Evolutionary conservation across 2,113 vertebrate species (phyloP), one percentile per base, ranked within the genome.

Genomic region (Sylvilagus bachmani): DNA sequence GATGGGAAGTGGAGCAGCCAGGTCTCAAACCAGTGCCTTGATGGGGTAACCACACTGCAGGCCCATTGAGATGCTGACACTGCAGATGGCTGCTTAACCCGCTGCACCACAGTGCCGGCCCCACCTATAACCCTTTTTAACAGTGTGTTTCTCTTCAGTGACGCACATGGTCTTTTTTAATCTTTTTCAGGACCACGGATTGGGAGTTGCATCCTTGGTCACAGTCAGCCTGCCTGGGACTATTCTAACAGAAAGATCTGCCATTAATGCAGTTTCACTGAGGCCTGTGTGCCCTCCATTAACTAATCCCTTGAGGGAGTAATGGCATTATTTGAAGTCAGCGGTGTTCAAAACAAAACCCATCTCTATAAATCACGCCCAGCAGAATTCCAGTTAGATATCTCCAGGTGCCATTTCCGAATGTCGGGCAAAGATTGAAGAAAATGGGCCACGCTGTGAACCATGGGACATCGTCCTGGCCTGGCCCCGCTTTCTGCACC

Each of bases 111-210:
- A 17, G 13, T 17, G 55, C 55, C 5, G 55, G 55, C 13, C 55
- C 55, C 55, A 58, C 44, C 44, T 44, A 58, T 12, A 58, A 58
- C 55, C 55, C 17, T 58, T 58, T 5, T 58, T 58, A 58, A 58
- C n/a, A 25, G 6, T 36, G 44, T 31, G 27, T 69, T 89, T 84
- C 71, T 75, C 24, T 69, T 62, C n/a, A 83, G n/a, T 61, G 78
- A 74, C 49, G 53, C n/a, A 22, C 24, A 29, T 64, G 29, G 85
- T 89, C 31, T 17, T 87, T 90, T 94, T 62, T 53, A 86, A 87
- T 79, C 89, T 86, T 94, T 55, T 74, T 74, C 64, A 36, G 82
- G 44, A 36, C 24, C 21, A 29, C 10, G 17, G 49, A 67, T 44
- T 74, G 51, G 25, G 49, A 75, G 27, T 22, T 62, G n/a, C 73